Evolutionary conservation across 2,113 vertebrate genomes (phyloP), one percentile per base, ranked within the genome.

Genomic region (Melospiza georgiana): DNA sequence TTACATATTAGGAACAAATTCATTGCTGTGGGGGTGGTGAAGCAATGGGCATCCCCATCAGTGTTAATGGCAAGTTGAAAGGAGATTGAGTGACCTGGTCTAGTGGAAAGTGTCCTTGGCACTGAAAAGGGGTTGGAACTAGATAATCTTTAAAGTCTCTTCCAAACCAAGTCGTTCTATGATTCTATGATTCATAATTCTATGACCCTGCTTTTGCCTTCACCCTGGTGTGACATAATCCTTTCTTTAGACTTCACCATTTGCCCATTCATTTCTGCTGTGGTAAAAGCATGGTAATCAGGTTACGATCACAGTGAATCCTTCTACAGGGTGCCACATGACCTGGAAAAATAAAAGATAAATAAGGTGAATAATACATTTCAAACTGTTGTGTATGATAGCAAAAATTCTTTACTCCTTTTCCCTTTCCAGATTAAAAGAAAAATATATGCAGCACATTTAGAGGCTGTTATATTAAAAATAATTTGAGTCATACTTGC

Each of bases 111-210:
- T 44, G 23, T 33, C 12, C 15, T 24, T 71, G 57, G 12, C 22
- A 55, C 3, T 5, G 25, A 1, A 62, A 48, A n/a, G 30, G 2
- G 2, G 3, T 13, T 30, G 9, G 41, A 79, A 46, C 5, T 24
- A 39, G 21, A 55, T 41, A 3, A 30, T n/a, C 15, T 41, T 71
- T 46, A 39, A 35, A 14, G 10, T 41, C 12, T 5, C 7, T 63
- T n/a, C 41, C 41, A 79, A 71, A 71, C 2, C 5, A n/a, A 71
- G 17, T 23, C 4, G 24, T 46, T 54, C 33, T n/a, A 2, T n/a
- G 43, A 16, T 65, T 55, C 43, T 28, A 4, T 46, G 27, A 33
- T 39, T 54, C 16, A 46, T 46, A 28, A 48, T 78, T 78, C 30
- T 48, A 4, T 63, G 57, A 35, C 15, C 75, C 62, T 41, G 13